Base-by-base conservation (phyloP, 2,113 vertebrate species). In the Takifugu flavidus region DNA sequence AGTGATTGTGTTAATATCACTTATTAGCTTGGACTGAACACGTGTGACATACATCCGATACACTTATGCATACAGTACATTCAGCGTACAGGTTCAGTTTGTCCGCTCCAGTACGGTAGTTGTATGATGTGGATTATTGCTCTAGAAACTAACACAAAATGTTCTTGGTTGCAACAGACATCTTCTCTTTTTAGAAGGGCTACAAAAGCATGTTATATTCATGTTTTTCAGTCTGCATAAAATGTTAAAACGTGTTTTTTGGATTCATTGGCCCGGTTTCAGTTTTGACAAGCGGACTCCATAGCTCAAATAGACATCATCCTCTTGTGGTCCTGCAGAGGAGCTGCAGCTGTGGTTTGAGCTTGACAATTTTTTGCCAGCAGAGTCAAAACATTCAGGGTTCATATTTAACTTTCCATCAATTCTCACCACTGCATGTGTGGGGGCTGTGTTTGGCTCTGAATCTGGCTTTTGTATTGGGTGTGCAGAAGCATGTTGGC, bases 401-500 rank as follows among this genome's bases (percentile, higher is more conserved):
- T 31, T 26, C 3, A 5, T 6, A 27, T 68, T 27, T 31, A 56
- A 2, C 15, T 4, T 0, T 0, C 3, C 2, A n/a, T 34, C 12
- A 4, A 1, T 20, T 44, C 29, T 91, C 87, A 92, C 91, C 91
- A 92, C 82, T 92, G 89, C 80, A 92, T 91, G 84, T 90, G 84
- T 11, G 89, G 84, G 5, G 83, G 84, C 54, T 78, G 76, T 5
- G 71, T 56, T 42, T 85, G 82, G 29, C 20, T 74, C 72, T 80
- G 11, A 80, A 0, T 73, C 70, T 75, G 85, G 20, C 56, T 73
- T 43, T 64, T 86, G 77, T 93, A 93, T 0, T 87, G 83, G 2
- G 93, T 95, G 75, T 94, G 96, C 31, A 96, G 88, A 39, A 91
- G 86, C 3, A 91, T 86, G 61, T 77, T 86, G 5, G 75, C 91